These are phyloP conservation scores for Cyrtorhinus lividipennis DNA, from an alignment of 1,140 invertebrate genomes.

Conservation along the genomic window DNA sequence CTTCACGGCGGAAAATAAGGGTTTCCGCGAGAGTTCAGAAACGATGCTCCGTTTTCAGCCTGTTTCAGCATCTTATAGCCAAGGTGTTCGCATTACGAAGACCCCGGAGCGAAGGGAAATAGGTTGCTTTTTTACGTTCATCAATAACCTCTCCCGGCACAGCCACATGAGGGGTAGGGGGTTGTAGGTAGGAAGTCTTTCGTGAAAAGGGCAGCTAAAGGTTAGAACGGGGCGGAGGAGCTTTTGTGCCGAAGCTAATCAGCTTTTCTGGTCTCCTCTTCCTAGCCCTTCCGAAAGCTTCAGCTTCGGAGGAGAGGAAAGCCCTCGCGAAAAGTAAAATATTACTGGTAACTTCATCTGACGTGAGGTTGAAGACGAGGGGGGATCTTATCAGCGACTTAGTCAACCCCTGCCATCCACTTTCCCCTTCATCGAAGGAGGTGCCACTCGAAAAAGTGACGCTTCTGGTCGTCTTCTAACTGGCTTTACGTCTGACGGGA, in stretches of 20 bases:
- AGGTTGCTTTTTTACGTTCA: not conserved
- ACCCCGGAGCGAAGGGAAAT: not conserved
- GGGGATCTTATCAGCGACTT: conserved; percentile 3
- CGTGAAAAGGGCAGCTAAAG: conserved; percentile 6
- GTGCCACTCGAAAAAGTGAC: not conserved
- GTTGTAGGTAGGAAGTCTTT: not conserved
- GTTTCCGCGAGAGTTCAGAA: too few relatives aligned
- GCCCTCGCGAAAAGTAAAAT: not conserved
- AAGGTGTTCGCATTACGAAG: too few relatives aligned
- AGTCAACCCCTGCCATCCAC: not conserved
- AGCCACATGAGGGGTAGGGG: not conserved
- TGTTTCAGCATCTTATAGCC: too few relatives aligned
- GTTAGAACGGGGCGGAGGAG: not conserved
- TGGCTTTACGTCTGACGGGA: not conserved
- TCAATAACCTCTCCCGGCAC: not conserved
- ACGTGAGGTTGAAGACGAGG: not conserved
- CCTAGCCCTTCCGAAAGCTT: not conserved
- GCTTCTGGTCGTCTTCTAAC: not conserved
- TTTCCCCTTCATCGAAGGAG: not conserved
- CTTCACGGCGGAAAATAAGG: too few relatives aligned
- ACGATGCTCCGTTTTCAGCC: too few relatives aligned
- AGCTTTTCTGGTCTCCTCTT: not conserved
- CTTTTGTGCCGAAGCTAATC: conserved; percentile 1
- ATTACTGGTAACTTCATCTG: conserved; percentile 6
- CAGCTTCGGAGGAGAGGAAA: too few relatives aligned